Percentiles rank a stretch among this genome's conserved stretches.
phyloP scores from a whole-genome alignment of 37 sponge, comb jelly and placozoan species.

The Chondrosia reniformis region DNA sequence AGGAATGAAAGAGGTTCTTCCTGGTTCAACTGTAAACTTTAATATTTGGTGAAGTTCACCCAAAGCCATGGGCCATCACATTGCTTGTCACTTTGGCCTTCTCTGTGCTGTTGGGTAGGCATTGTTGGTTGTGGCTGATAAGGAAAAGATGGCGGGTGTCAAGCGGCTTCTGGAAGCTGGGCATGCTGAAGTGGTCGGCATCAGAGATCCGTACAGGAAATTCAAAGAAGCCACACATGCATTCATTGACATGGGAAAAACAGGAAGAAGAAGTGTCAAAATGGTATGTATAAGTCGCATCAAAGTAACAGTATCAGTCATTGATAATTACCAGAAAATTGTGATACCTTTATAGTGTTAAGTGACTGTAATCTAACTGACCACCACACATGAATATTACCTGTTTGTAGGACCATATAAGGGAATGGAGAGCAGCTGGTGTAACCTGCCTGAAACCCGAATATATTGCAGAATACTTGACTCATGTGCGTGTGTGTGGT shows the following conservation, averaged over 20 bases:
- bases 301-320: too few relatives aligned
- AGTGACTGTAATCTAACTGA: not conserved
- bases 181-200: conserved; percentile 49
- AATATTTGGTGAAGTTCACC: too few relatives aligned
- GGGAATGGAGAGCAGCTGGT: conserved; percentile 49
- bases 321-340: too few relatives aligned
- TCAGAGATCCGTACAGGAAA: conserved; percentile 3
- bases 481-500: conserved; percentile 43
- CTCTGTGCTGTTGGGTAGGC: conserved; percentile 40
- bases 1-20: too few relatives aligned
- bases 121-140: conserved; percentile 60
- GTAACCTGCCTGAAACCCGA: conserved; percentile 82
- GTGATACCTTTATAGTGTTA: too few relatives aligned
- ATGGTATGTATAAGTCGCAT: not conserved
- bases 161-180: conserved; percentile 84
- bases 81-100: too few relatives aligned
- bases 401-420: conserved; percentile 18
- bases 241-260: conserved; percentile 18
- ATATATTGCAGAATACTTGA: conserved; percentile 88
- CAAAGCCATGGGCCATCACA: too few relatives aligned
- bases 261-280: not conserved
- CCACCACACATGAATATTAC: not conserved
- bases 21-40: too few relatives aligned
- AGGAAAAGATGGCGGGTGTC: conserved; percentile 52
- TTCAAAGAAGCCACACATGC: conserved; percentile 14